Conservation (phyloP, 2,888 invertebrate genomes). For the Nycteola revayana region DNA sequence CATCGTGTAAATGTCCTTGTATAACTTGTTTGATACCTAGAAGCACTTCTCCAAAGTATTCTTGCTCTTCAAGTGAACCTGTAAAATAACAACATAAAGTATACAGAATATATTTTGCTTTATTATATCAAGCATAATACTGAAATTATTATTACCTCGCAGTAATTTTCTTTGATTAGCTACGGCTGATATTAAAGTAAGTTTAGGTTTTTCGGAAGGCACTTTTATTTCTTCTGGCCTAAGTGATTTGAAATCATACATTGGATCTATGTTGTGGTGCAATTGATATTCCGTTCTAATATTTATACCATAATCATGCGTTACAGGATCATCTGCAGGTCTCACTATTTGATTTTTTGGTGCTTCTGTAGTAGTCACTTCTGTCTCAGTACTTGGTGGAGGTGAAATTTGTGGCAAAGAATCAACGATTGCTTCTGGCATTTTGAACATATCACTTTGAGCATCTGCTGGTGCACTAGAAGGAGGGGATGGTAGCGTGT, state of each 20-base stretch:
- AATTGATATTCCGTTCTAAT: conserved; percentile 55
- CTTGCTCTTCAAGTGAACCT: conserved; percentile 88
- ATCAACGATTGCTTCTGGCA: conserved; percentile 51
- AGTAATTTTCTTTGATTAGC: conserved; percentile 82
- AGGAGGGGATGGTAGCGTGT: conserved; percentile 92
- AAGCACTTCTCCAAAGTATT: conserved; percentile 90
- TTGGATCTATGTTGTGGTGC: conserved; percentile 52
- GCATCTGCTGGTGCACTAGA: conserved; percentile 68
- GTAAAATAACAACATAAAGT: conserved; percentile 30
- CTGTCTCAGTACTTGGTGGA: conserved; percentile 31
- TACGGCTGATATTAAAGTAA: conserved; percentile 80
- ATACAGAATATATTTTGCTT: not conserved
- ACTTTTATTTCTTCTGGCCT: conserved; percentile 79
- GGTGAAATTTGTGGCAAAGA: conserved; percentile 38
- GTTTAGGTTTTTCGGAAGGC: conserved; percentile 80
- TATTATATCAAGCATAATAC: no score
- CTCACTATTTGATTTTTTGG: conserved; percentile 41
- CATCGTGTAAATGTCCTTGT: conserved; percentile 87
- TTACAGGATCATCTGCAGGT: conserved; percentile 31
- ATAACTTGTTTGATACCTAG: conserved; percentile 91
- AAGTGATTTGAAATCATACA: conserved; percentile 62
- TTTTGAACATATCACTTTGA: conserved; percentile 55
- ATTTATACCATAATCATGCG: conserved; percentile 46
- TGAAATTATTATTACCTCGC: conserved; percentile 80
- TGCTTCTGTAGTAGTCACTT: conserved; percentile 30